These are phyloP conservation scores for Hirudinaria manillensis DNA, from an alignment of 2,888 invertebrate genomes.

Conservation along the genomic window DNA sequence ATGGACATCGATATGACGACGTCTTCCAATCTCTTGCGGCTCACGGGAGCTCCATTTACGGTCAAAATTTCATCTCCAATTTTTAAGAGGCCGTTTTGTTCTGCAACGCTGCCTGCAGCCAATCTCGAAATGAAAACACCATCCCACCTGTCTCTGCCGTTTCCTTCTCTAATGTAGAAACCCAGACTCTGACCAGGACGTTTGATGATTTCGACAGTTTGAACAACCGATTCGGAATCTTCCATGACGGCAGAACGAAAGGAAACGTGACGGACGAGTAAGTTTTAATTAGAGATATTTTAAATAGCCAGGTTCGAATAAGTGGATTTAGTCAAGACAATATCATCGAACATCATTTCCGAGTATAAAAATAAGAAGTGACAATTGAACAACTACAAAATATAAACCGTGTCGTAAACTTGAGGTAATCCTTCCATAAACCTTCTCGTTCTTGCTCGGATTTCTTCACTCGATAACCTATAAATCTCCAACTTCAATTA, in stretches of 20 bases:
- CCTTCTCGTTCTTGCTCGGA: too few relatives aligned
- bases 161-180: slow-evolving; percentile 95
- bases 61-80: slow-evolving; percentile 97
- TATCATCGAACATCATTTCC: too few relatives aligned
- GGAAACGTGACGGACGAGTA: background rate
- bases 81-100: slow-evolving; percentile 91
- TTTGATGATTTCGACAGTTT: slow-evolving; percentile 88
- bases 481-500: too few relatives aligned
- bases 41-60: slow-evolving; percentile 93
- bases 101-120: slow-evolving; percentile 90
- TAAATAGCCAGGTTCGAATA: too few relatives aligned
- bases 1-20: slow-evolving; percentile 99
- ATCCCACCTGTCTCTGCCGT: slow-evolving; percentile 86
- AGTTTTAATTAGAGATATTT: too few relatives aligned
- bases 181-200: slow-evolving; percentile 96
- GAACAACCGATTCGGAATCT: slow-evolving; percentile 39
- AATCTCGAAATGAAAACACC: slow-evolving; percentile 96
- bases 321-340: too few relatives aligned
- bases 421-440: too few relatives aligned
- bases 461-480: too few relatives aligned
- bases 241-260: slow-evolving; percentile 3
- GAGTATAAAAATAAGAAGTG: too few relatives aligned
- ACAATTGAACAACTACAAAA: too few relatives aligned
- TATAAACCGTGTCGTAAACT: too few relatives aligned
- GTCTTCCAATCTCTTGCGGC: slow-evolving; percentile 94